phyloP scores from a whole-genome alignment of 2,888 invertebrate species.

The Adela reaumurella region DNA sequence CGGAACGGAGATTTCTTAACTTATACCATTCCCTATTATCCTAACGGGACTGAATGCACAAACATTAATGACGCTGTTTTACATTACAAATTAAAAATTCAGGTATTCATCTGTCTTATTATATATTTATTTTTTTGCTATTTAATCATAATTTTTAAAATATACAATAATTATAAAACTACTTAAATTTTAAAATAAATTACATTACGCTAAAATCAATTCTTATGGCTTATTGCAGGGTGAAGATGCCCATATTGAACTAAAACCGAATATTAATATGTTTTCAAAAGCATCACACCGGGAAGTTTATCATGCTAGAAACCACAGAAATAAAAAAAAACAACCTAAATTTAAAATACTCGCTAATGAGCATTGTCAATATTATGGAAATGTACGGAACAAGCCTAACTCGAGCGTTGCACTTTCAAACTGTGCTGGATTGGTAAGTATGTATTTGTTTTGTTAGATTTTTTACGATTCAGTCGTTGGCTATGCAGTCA shows the following conservation, averaged over 20 bases:
- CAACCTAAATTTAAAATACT: background rate
- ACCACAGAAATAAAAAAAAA: background rate
- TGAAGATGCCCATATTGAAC: conserved; percentile 3
- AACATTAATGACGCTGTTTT: background rate
- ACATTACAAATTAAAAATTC: conserved; percentile 2
- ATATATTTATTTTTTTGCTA: too few species aligned
- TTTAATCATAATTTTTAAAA: too few species aligned
- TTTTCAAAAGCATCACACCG: background rate
- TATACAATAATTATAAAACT: too few species aligned
- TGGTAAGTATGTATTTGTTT: conserved; percentile 2
- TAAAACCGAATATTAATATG: conserved; percentile 1
- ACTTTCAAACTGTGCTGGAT: conserved; percentile 3
- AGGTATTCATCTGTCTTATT: conserved; percentile 1
- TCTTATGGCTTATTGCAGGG: conserved; percentile 1
- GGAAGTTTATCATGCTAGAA: background rate
- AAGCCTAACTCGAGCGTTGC: conserved; percentile 2
- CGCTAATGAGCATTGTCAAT: conserved; percentile 2
- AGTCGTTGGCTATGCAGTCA: too few species aligned
- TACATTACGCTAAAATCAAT: too few species aligned
- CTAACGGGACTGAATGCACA: background rate
- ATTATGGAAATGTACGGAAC: conserved; percentile 1
- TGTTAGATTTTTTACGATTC: too few species aligned
- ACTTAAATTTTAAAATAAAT: too few species aligned
- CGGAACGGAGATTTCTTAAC: background rate
- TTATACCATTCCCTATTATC: background rate